phyloP scores from a whole-genome alignment of 1,140 invertebrate species.

The Lethocerus indicus region DNA sequence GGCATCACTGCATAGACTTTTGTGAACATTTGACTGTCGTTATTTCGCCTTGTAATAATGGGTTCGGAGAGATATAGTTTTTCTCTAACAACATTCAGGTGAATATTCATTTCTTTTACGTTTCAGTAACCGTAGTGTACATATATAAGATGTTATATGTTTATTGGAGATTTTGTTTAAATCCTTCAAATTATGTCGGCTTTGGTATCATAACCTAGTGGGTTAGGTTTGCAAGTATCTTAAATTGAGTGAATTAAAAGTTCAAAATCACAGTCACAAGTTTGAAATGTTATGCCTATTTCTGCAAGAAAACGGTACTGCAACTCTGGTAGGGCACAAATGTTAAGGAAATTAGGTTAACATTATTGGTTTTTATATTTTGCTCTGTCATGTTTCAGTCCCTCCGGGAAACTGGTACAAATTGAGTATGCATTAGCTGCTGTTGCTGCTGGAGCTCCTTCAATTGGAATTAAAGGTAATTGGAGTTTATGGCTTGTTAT shows the following conservation, averaged over 20 bases:
- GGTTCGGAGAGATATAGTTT: conserved; percentile 95
- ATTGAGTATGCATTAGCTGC: conserved; percentile 99
- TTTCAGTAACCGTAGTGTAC: no score
- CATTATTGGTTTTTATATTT: no score
- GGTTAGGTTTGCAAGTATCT: no score
- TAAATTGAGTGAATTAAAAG: neutral
- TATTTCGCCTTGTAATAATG: conserved; percentile 3
- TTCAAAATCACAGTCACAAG: neutral
- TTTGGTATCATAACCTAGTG: no score
- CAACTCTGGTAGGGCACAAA: no score
- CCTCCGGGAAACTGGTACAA: conserved; percentile 97
- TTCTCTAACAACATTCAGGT: conserved; percentile 96
- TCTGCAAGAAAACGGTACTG: no score
- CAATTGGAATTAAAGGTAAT: conserved; percentile 95
- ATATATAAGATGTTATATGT: no score
- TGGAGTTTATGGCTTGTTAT: no score
- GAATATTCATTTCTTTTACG: conserved; percentile 24
- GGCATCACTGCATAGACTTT: neutral
- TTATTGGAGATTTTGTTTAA: no score
- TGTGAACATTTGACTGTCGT: neutral
- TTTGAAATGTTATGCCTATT: no score
- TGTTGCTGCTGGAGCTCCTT: conserved; percentile 94
- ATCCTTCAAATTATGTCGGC: no score
- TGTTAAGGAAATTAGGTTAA: no score
- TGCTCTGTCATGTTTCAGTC: conserved; percentile 49